Evolutionary conservation across 2,113 vertebrate genomes (phyloP).

Genomic region (Casuarius casuarius): DNA sequence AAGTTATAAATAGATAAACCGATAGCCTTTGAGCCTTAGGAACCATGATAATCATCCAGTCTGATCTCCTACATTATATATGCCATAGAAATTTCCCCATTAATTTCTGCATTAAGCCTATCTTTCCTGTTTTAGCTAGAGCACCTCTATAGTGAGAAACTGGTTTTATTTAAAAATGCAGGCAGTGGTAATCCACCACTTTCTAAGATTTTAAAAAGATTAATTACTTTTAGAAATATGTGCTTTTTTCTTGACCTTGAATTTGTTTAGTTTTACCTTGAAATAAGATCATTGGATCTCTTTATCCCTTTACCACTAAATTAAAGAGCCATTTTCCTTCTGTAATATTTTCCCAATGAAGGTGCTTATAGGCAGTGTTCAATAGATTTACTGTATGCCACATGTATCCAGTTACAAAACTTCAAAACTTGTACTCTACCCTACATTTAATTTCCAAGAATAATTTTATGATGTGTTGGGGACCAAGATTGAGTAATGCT

Average conservation of each 20-base stretch:
- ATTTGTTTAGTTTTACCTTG: conserved; percentile 35
- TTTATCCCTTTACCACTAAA: conserved; percentile 4
- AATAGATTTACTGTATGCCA: background rate
- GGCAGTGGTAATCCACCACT: background rate
- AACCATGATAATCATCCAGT: background rate
- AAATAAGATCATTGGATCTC: conserved; percentile 2
- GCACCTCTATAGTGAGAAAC: background rate
- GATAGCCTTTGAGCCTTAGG: background rate
- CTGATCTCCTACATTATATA: background rate
- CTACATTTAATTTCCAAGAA: background rate
- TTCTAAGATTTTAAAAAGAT: conserved; percentile 1
- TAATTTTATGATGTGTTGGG: background rate
- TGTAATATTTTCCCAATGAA: background rate
- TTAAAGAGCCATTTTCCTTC: background rate
- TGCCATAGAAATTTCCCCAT: background rate
- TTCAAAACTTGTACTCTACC: background rate
- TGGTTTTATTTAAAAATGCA: conserved; percentile 22
- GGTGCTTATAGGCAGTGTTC: background rate
- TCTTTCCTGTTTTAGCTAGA: background rate
- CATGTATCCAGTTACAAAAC: accelerated
- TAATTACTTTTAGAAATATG: conserved; percentile 31
- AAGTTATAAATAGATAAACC: background rate
- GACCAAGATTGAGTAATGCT: too few species aligned
- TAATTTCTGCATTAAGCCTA: background rate
- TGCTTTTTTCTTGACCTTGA: conserved; percentile 29